phyloP scores from a whole-genome alignment of 2,797 vertebrate species.

The Gymnothorax javanicus region DNA sequence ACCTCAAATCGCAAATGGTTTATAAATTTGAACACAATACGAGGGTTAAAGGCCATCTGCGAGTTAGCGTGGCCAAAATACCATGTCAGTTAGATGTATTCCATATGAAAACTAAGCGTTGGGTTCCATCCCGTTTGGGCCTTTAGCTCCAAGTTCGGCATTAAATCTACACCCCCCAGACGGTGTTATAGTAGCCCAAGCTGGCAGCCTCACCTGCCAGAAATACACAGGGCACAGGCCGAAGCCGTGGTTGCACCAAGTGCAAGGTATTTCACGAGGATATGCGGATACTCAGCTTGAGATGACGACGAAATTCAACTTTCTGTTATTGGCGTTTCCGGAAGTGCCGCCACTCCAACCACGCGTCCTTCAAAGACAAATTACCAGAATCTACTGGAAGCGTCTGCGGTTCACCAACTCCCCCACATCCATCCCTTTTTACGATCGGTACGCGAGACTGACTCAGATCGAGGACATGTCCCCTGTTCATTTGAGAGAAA shows the following conservation, averaged over 20 bases:
- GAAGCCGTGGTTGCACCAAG: neutral
- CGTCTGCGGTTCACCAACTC: neutral
- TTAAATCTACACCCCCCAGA: constrained; percentile 10
- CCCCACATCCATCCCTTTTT: neutral
- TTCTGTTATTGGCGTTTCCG: neutral
- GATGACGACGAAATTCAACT: neutral
- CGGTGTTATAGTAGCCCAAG: constrained; percentile 39
- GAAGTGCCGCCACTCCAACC: neutral
- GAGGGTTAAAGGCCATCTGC: neutral
- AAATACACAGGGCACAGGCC: neutral
- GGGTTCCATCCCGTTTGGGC: neutral
- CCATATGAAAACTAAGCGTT: neutral
- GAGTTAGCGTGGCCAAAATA: neutral
- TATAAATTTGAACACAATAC: too few species aligned
- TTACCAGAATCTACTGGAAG: neutral
- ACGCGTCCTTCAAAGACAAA: neutral
- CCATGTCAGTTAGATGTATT: neutral
- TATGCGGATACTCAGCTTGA: neutral
- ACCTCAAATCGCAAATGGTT: too few species aligned
- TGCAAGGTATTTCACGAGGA: neutral
- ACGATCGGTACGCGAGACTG: neutral
- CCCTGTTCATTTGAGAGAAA: neutral
- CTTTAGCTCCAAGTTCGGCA: neutral
- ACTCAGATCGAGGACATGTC: neutral
- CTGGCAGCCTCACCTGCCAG: constrained; percentile 57